Evolutionary conservation across 2,888 invertebrate species (phyloP).

Genomic region (Spodoptera littoralis): DNA sequence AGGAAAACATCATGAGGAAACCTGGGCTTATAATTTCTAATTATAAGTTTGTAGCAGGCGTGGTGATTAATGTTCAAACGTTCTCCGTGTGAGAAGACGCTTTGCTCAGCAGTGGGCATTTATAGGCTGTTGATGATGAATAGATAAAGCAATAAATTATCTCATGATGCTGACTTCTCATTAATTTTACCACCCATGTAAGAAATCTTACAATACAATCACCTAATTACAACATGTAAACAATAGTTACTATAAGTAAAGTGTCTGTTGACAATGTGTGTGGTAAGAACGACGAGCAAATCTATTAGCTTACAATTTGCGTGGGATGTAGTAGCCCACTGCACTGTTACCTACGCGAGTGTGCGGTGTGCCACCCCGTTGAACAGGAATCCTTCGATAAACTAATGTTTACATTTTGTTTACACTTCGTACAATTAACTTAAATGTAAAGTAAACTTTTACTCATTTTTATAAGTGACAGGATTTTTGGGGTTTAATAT

Average conservation of each 20-base stretch:
- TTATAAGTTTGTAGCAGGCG: too few species aligned
- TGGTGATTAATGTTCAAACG: too few species aligned
- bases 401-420: neutral
- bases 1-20: too few species aligned
- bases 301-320: slow-evolving; percentile 8
- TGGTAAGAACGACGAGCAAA: slow-evolving; percentile 11
- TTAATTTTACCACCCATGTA: too few species aligned
- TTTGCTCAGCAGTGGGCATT: too few species aligned
- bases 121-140: too few species aligned
- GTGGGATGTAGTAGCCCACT: slow-evolving; percentile 16
- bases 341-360: slow-evolving; percentile 12
- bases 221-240: neutral
- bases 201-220: slow-evolving; percentile 1
- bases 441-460: neutral
- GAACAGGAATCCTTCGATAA: neutral
- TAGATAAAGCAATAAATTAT: too few species aligned
- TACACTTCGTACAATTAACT: neutral
- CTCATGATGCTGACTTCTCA: too few species aligned
- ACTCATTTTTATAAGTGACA: too few species aligned
- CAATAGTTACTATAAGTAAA: slow-evolving; percentile 2
- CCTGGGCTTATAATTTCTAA: too few species aligned
- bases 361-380: neutral
- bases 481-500: too few species aligned
- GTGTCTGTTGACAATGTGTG: slow-evolving; percentile 11
- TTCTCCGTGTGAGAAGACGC: too few species aligned